Base-by-base conservation (phyloP, 2,113 vertebrate species). In the Orientallactaga bullata region DNA sequence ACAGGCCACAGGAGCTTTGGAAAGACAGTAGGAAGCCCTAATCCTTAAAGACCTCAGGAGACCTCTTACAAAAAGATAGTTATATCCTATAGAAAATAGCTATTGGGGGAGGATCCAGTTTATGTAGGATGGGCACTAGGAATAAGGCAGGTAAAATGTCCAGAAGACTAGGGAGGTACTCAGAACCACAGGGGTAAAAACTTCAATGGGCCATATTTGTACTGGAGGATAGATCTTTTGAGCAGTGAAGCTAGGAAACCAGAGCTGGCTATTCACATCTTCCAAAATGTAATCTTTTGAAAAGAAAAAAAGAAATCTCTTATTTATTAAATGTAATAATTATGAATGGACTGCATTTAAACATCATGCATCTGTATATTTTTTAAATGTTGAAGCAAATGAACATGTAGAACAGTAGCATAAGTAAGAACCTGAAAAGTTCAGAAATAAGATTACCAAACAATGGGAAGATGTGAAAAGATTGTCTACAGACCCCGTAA, bases 371-470 rank as follows among this genome's bases (percentile, higher is more conserved):
- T 8, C 42, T 47, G 42, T 47, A 47, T 47, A 47, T 47, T 47
- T 47, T 47, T 47, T 47, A 80, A 61, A 76, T n/a, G 63, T 30
- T 55, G 11, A 79, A 61, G 12, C 91, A 81, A 24, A 18, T 32
- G 3, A 90, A 60, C 11, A 72, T 10, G 26, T 65, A 21, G 32
- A 47, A 35, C 26, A 69, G 21, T 10, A 55, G 55, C 39, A 26
- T 78, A 81, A n/a, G 17, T 28, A 23, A 80, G 65, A 94, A 69
- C 23, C 21, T 55, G 77, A 78, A 88, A 68, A 65, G n/a, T 35
- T 90, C 30, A 92, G 81, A 89, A 90, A 66, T 84, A 72, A 79
- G 35, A n/a, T 47, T 61, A 39, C 55, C 18, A 26, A 89, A 81
- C 30, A 51, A 23, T 66, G 11, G 58, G 35, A 84, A 11, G 3